Base-by-base conservation (phyloP, 2,888 invertebrate species). In the Cryptocephalus primarius region DNA sequence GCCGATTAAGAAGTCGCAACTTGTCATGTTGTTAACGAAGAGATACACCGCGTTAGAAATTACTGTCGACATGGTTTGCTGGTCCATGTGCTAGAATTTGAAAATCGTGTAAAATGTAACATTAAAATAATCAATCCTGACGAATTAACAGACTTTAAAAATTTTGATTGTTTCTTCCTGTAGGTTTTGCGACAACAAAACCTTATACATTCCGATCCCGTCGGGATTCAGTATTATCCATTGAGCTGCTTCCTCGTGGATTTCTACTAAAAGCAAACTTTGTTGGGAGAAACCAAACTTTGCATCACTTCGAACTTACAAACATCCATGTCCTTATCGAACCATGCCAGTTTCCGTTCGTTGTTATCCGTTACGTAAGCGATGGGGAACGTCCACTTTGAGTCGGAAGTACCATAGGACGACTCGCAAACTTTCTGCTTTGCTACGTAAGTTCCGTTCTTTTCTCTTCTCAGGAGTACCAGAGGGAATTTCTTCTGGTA, bases 201-300 rank as follows among this genome's bases (percentile, higher is more conserved):
- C 88, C 47, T 88, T 76, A 66, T 88, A 93, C 66, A 83, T 90
- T 1, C 92, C 92, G 12, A 82, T 75, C 72, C 89, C 86, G 55
- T 84, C 75, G 52, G 78, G 79, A 65, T 93, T 93, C 36, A 92
- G 73, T 69, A 92, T 90, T 11, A 91, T 68, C 85, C 87, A 88
- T 1, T 72, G 71, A 4, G 70, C 67, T 4, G 66, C 60, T 38
- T 68, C 54, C 2, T 75, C 54, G 1, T 69, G 67, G 10, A 84
- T 60, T 42, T 62, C 69, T 13, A 80, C 80, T 80, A 49, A 51
- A 49, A 47, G 44, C 46, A 39, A 42, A 42, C 40, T 33, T 33
- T 1, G 8, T 10, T 45, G 41, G 22, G 32, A 9, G 13, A 44
- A 40, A 12, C 32, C 22, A 36, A 22, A 10, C 4, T 10, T 22